Percentiles rank a stretch among this genome's conserved stretches.
Evolutionary conservation across 2,888 invertebrate genomes (phyloP).

Genomic region (Synergus laeviventris): DNA sequence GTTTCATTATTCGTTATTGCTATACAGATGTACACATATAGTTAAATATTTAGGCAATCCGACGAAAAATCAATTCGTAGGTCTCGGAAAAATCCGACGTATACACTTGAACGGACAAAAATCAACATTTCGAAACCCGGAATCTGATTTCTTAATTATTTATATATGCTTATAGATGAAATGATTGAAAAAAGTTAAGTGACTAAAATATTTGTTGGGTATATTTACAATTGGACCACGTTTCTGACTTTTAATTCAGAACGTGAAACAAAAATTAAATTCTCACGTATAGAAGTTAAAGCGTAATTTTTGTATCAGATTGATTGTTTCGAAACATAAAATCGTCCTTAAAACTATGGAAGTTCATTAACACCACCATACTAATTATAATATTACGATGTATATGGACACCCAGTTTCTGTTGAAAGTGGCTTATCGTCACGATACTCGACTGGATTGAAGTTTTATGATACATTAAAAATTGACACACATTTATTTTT

Average conservation of each 20-base stretch:
- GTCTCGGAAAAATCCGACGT: conserved; percentile 44
- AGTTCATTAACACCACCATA: background rate
- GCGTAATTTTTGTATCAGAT: background rate
- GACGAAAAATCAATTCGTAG: conserved; percentile 57
- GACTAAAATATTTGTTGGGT: background rate
- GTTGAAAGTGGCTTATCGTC: conserved; percentile 49
- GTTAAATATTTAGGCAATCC: conserved; percentile 56
- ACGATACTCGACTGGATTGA: conserved; percentile 61
- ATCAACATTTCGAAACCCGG: background rate
- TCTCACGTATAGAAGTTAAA: background rate
- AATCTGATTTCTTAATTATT: background rate
- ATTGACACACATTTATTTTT: conserved; percentile 71
- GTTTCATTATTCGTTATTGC: conserved; percentile 55
- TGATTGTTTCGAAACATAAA: background rate
- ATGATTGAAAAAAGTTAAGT: background rate
- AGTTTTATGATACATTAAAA: conserved; percentile 71
- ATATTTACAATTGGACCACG: background rate
- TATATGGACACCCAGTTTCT: conserved; percentile 52
- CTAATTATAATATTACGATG: conserved; percentile 26
- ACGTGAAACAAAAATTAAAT: background rate
- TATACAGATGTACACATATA: conserved; percentile 62
- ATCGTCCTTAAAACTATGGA: background rate
- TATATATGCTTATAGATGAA: background rate
- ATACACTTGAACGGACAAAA: conserved; percentile 32
- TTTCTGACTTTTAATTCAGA: background rate